phyloP scores from a whole-genome alignment of 2,888 invertebrate genomes.

The Minunthozetes semirufus region DNA sequence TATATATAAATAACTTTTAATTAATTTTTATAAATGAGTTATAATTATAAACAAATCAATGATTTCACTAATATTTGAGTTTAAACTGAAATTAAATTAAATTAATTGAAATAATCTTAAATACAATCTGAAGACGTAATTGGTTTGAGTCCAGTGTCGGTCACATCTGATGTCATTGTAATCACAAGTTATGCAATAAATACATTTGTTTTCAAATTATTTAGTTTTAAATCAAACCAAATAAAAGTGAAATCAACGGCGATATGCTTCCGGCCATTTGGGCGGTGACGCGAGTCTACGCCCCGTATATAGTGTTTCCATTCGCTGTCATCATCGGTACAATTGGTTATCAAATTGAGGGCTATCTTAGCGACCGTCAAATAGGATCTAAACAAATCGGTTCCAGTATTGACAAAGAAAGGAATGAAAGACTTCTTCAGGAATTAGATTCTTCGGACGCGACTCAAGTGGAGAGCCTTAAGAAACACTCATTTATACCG shows the following conservation, averaged over 20 bases:
- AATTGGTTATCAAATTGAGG: conserved; percentile 78
- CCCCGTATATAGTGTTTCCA: conserved; percentile 71
- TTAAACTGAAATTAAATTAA: too few relatives aligned
- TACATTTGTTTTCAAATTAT: too few relatives aligned
- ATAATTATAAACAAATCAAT: too few relatives aligned
- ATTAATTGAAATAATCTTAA: too few relatives aligned
- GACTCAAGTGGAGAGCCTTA: conserved; percentile 61
- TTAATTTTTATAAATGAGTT: too few relatives aligned
- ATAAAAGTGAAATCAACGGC: neutral
- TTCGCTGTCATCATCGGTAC: conserved; percentile 73
- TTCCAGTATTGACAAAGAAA: conserved; percentile 39
- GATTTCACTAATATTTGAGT: too few relatives aligned
- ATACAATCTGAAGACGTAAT: too few relatives aligned
- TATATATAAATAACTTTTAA: too few relatives aligned
- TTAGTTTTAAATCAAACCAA: too few relatives aligned
- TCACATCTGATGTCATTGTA: too few relatives aligned
- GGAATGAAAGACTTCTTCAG: conserved; percentile 39
- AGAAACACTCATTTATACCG: conserved; percentile 56
- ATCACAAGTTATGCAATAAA: too few relatives aligned
- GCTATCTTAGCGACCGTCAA: conserved; percentile 40
- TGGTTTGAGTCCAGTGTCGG: too few relatives aligned
- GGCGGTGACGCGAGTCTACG: conserved; percentile 62
- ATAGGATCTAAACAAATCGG: conserved; percentile 34
- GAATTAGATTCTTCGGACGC: conserved; percentile 45
- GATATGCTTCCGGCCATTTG: conserved; percentile 54